Base-by-base conservation (phyloP, 2,888 invertebrate species). In the Geophilus truncorum region DNA sequence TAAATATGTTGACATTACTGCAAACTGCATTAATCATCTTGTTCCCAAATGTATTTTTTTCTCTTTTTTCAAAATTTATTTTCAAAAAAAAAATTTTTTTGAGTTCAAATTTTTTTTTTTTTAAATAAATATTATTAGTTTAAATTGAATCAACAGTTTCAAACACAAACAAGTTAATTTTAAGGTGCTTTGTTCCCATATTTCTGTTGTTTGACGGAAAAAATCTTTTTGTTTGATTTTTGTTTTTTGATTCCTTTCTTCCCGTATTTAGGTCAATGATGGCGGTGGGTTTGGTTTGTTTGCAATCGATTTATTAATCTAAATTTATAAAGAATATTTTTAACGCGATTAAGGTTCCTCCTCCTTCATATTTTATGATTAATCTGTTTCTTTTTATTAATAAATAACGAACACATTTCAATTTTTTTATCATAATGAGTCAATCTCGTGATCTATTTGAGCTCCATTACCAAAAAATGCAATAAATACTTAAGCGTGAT, bases 311-410 rank as follows among this genome's bases (percentile, higher is more conserved):
- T 70, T 28, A 70, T 70, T 70, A 70, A 70, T 70, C 70, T 70
- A 70, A 70, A 70, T 70, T 70, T 70, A 70, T 70, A 70, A 28
- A 70, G 70, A 28, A 28, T 70, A 70, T 70, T 28, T 70, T 70
- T 70, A 70, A 70, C 70, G 18, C 51, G n/a, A 51, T 51, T 51
- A 51, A 18, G 51, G 51, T 51, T 51, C 51, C 51, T 51, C 51
- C 51, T 51, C 18, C 21, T 51, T 51, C 51, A 51, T 21, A 51
- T 51, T 51, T 70, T 70, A 70, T 70, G 70, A 25, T 70, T 45
- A 32, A 32, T 32, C 32, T 32, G 32, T 32, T 21, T 18, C 51
- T 18, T 51, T 51, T 51, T 51, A 51, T 18, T 51, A 51, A 51
- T 51, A 51, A 1, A 51, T 18, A 51, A 51, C 5, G 18, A 7